These are phyloP conservation scores for Eunapius fragilis DNA, from an alignment of 37 sponge, comb jelly and placozoan genomes.

Conservation along the genomic window DNA sequence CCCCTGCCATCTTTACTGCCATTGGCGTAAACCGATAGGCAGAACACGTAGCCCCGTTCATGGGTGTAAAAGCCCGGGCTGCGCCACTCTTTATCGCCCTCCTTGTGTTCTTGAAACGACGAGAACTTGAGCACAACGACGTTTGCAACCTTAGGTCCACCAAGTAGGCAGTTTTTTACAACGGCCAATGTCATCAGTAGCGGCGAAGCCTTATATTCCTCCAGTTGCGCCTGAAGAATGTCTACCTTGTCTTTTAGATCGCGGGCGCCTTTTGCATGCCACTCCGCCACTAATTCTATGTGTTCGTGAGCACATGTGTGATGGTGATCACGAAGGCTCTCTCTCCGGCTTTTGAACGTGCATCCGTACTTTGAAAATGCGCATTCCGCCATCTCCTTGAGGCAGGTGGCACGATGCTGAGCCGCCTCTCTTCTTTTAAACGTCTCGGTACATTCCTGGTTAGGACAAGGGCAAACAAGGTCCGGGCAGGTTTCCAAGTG, in stretches of 20 bases:
- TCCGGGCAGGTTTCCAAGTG: not conserved
- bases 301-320: not conserved
- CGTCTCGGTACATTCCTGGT: not conserved
- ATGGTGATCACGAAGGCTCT: not conserved
- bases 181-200: not conserved
- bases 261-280: too few relatives aligned
- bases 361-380: not conserved
- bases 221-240: not conserved
- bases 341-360: not conserved
- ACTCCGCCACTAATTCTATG: not conserved
- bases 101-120: not conserved
- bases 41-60: not conserved
- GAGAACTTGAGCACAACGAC: not conserved
- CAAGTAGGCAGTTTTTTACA: not conserved
- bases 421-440: not conserved
- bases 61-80: not conserved
- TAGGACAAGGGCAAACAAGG: not conserved
- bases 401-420: not conserved
- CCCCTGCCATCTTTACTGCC: not conserved
- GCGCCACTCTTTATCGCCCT: not conserved
- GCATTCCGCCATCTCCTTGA: not conserved
- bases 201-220: not conserved
- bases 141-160: not conserved
- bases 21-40: not conserved
- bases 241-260: not conserved